Conservation (phyloP, 2,888 invertebrate genomes). For the Brachypalpus laphriformis region DNA sequence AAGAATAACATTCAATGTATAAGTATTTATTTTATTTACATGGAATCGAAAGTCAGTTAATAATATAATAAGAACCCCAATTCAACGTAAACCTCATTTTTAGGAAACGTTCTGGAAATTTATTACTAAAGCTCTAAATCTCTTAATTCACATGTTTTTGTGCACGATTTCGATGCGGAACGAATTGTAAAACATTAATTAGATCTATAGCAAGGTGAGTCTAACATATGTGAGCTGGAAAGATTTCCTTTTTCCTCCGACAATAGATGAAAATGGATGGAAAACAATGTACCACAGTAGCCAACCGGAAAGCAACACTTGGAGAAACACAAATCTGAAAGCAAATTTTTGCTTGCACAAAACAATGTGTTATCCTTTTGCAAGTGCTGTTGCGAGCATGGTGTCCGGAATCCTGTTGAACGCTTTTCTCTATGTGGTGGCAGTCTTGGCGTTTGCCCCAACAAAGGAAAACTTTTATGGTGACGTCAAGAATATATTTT, state of each 20-base stretch:
- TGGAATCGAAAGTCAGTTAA: neutral
- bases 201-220: conserved; percentile 49
- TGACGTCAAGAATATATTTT: conserved; percentile 5
- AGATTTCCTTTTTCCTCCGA: conserved; percentile 16
- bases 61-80: neutral
- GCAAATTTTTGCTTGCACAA: conserved; percentile 61
- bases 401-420: conserved; percentile 62
- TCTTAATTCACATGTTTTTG: conserved; percentile 43
- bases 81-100: too few relatives aligned
- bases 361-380: conserved; percentile 58
- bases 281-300: conserved; percentile 57
- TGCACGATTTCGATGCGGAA: conserved; percentile 50
- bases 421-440: conserved; percentile 8
- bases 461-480: conserved; percentile 27
- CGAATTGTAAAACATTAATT: conserved; percentile 63
- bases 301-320: conserved; percentile 64
- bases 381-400: conserved; percentile 30
- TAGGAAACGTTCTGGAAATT: conserved; percentile 8
- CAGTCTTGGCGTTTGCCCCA: conserved; percentile 50
- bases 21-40: neutral
- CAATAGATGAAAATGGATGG: conserved; percentile 56
- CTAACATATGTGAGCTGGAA: conserved; percentile 15
- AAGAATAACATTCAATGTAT: too few relatives aligned
- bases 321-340: conserved; percentile 63
- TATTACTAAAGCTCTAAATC: conserved; percentile 35